Evolutionary conservation across 2,797 vertebrate species (phyloP).

Genomic region (Oryzias sinensis): DNA sequence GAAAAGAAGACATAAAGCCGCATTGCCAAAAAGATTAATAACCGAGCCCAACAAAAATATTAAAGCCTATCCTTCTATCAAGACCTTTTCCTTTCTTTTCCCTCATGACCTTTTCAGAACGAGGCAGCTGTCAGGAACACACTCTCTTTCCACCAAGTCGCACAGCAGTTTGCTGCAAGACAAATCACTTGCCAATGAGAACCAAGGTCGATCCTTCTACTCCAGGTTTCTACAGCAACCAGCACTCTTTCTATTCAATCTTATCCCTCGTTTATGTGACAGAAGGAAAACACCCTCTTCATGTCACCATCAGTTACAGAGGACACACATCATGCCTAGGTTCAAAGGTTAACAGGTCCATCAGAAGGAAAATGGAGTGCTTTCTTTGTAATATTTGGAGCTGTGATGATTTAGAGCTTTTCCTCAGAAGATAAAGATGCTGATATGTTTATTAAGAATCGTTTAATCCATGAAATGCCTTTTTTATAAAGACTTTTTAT

Average conservation of each 20-base stretch:
- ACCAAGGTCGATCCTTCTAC: slow-evolving; percentile 26
- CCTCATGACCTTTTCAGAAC: slow-evolving; percentile 69
- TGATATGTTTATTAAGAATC: slow-evolving; percentile 33
- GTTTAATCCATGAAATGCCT: slow-evolving; percentile 1
- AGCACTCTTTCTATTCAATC: slow-evolving; percentile 5
- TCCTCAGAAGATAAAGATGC: slow-evolving; percentile 23
- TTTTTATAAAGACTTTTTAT: background rate
- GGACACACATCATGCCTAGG: slow-evolving; percentile 41
- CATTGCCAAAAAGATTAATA: slow-evolving; percentile 22
- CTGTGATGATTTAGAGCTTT: slow-evolving; percentile 33
- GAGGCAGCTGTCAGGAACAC: slow-evolving; percentile 57
- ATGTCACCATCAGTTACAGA: slow-evolving; percentile 41
- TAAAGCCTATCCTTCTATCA: slow-evolving; percentile 20
- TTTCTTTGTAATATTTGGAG: slow-evolving; percentile 26
- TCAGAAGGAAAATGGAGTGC: slow-evolving; percentile 41
- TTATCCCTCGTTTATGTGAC: slow-evolving; percentile 10
- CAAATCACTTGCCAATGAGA: slow-evolving; percentile 60
- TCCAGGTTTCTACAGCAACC: slow-evolving; percentile 12
- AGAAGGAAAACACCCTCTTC: slow-evolving; percentile 11
- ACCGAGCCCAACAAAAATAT: background rate
- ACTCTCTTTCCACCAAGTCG: slow-evolving; percentile 19
- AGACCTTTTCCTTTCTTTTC: background rate
- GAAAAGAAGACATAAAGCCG: background rate
- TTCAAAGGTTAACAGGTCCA: slow-evolving; percentile 60
- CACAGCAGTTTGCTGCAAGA: slow-evolving; percentile 27